These are phyloP conservation scores for Formicarius rufipectus DNA, from an alignment of 2,113 vertebrate species.

Conservation along the genomic window DNA sequence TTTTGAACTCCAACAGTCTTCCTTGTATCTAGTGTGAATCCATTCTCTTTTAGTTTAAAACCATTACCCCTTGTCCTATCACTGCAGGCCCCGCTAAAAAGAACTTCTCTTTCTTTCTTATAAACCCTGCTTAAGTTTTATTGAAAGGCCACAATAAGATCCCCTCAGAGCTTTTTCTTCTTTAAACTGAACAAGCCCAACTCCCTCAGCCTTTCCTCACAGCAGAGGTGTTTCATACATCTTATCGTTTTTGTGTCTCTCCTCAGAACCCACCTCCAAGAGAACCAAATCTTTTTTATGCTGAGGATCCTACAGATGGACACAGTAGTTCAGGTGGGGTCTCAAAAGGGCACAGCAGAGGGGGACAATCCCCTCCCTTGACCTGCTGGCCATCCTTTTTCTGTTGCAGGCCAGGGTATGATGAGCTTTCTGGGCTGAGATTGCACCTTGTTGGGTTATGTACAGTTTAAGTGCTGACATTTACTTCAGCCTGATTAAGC, in stretches of 20 bases:
- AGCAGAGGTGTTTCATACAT: not conserved
- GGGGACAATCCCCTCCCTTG: accelerated
- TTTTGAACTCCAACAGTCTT: too few species aligned
- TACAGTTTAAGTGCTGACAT: not conserved
- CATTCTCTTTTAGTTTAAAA: not conserved
- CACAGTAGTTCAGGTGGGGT: accelerated
- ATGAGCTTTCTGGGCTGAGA: not conserved
- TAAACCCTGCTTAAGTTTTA: not conserved
- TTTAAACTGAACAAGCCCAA: not conserved
- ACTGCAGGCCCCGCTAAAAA: not conserved
- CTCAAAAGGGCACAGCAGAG: not conserved
- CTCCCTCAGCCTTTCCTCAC: not conserved
- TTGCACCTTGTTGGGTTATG: accelerated
- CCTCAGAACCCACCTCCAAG: not conserved
- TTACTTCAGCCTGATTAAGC: not conserved
- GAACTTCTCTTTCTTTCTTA: not conserved
- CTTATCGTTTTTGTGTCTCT: not conserved
- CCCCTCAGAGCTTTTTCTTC: not conserved
- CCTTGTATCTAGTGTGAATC: not conserved
- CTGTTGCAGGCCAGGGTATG: not conserved
- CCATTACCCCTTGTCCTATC: not conserved
- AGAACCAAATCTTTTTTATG: not conserved
- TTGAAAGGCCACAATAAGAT: not conserved
- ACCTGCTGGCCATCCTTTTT: not conserved
- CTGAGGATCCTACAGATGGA: not conserved